These are phyloP conservation scores for Xanthorhoe spadicearia DNA, from an alignment of 2,888 invertebrate genomes.

Conservation along the genomic window DNA sequence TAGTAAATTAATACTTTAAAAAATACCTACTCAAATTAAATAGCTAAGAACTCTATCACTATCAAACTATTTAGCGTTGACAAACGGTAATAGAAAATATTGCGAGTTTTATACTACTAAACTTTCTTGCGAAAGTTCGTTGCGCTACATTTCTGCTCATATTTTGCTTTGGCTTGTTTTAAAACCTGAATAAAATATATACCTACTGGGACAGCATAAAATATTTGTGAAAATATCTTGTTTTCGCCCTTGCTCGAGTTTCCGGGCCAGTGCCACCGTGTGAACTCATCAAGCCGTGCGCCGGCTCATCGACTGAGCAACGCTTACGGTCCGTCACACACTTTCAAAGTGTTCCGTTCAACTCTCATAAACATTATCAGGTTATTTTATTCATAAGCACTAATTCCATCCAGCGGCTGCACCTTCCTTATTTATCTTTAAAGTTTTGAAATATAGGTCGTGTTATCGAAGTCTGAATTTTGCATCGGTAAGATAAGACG, in stretches of 20 bases:
- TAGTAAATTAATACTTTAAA: too few species aligned
- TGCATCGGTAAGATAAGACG: not conserved
- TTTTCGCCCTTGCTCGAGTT: constrained; percentile 77
- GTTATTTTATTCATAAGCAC: constrained; percentile 41
- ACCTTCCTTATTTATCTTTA: constrained; percentile 2
- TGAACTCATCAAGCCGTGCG: constrained; percentile 68
- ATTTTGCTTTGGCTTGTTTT: not conserved
- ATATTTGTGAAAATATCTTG: constrained; percentile 42
- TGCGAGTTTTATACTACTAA: too few species aligned
- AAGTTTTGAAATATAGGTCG: not conserved
- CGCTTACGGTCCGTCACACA: constrained; percentile 72
- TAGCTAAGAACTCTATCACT: too few species aligned
- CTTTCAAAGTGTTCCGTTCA: constrained; percentile 69
- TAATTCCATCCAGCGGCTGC: constrained; percentile 37
- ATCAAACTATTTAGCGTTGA: too few species aligned
- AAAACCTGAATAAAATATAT: not conserved
- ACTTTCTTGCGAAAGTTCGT: too few species aligned
- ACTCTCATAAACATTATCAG: constrained; percentile 41
- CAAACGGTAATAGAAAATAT: too few species aligned
- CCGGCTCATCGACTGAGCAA: constrained; percentile 64
- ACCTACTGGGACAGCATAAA: constrained; percentile 4
- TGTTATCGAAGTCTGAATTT: not conserved
- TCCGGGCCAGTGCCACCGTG: constrained; percentile 70
- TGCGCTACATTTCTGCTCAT: too few species aligned
- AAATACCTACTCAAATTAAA: too few species aligned